These are phyloP conservation scores for Rhinogobius similis DNA, from an alignment of 2,113 vertebrate genomes.

Conservation along the genomic window DNA sequence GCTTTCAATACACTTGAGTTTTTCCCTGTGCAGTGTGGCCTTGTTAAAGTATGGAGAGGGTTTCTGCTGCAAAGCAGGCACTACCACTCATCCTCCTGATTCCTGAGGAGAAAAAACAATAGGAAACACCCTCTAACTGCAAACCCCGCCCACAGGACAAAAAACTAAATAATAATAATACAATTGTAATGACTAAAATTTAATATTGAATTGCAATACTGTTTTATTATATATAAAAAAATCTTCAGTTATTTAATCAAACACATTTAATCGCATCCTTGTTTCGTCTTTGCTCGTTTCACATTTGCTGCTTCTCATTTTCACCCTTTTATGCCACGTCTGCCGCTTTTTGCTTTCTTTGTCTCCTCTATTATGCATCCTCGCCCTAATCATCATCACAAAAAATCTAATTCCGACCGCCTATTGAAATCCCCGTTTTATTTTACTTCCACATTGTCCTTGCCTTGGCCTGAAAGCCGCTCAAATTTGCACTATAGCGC, in stretches of 20 bases:
- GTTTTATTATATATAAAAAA: neutral
- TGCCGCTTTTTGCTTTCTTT: neutral
- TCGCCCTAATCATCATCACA: neutral
- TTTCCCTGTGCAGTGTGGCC: too few species aligned
- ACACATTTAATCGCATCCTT: neutral
- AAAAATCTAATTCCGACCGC: neutral
- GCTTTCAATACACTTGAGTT: too few species aligned
- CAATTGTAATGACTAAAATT: too few species aligned
- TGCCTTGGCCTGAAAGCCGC: conserved; percentile 16
- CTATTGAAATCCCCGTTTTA: neutral
- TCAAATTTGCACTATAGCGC: conserved; percentile 4
- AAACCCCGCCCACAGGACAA: too few species aligned
- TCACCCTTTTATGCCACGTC: too few species aligned
- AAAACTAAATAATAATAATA: too few species aligned
- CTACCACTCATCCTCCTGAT: too few species aligned
- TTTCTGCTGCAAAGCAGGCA: too few species aligned
- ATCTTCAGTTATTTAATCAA: neutral
- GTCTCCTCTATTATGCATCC: neutral
- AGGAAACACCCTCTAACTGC: too few species aligned
- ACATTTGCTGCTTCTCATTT: neutral
- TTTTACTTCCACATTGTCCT: conserved; percentile 28
- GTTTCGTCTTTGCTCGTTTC: neutral
- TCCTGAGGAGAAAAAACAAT: too few species aligned
- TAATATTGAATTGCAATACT: too few species aligned
- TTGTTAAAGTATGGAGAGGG: too few species aligned